Base-by-base conservation (phyloP, 2,888 invertebrate species). In the Zhengitettix transpicula region DNA sequence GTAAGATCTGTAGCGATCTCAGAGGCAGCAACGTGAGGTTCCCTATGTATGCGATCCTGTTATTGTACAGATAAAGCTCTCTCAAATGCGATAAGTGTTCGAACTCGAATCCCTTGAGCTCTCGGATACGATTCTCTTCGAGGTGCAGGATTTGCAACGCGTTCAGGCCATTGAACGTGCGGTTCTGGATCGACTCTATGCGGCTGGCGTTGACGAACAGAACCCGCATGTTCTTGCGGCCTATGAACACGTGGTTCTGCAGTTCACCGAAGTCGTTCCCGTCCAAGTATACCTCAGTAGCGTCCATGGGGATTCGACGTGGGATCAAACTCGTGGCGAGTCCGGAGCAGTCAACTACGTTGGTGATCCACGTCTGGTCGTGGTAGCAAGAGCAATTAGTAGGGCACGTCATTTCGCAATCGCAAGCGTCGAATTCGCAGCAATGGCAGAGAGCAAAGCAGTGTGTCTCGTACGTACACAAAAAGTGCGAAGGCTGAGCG, bases 401-500 rank as follows among this genome's bases (percentile, higher is more conserved):
- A 42, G 96, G 96, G 71, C 96, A 96, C 64, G 89, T 92, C 89
- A 94, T 92, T 77, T 95, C 92, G 75, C 96, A 96, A 74, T 95
- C 95, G 74, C 96, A 96, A 63, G 90, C 90, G 71, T 93, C 93
- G 72, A 91, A 95, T 72, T 94, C 94, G 75, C 96, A 96, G 75
- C 96, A 96, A 72, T 92, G 91, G 74, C 96, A 96, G 57, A 91
- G 81, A 52, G 93, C 89, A 74, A 94, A 94, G 76, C 96, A 96
- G 75, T 94, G 92, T 58, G 88, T 85, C 71, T 89, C 88, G 77
- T 95, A 95, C 68, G 85, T 86, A 76, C 94, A 95, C 67, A 95
- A 80, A 75, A 94, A 94, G 73, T 93, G 89, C 65, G 87, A 82
- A 59, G 88, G 81, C 67, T 84, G 83, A 42, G 91, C 84, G 64